phyloP scores from a whole-genome alignment of 2,797 vertebrate genomes.

The Poeciliopsis presidionis region DNA sequence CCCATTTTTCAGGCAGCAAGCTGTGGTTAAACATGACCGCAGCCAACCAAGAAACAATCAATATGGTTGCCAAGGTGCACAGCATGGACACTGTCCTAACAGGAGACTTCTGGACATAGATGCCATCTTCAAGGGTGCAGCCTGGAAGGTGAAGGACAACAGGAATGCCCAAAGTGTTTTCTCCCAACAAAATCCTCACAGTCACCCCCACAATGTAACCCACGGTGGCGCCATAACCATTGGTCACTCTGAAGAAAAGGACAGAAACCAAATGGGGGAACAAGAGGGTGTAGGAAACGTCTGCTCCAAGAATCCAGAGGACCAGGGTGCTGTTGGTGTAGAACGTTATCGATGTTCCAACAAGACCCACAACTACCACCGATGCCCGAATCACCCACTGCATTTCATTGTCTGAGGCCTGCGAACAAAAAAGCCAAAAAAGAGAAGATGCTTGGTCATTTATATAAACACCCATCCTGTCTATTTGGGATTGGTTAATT shows the following conservation, averaged over 20 bases:
- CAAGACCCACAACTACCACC: constrained; percentile 70
- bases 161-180: constrained; percentile 63
- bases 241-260: constrained; percentile 73
- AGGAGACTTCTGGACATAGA: constrained; percentile 74
- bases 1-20: constrained; percentile 55
- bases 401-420: constrained; percentile 80
- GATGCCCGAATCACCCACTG: constrained; percentile 74
- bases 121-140: constrained; percentile 57
- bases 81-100: constrained; percentile 78
- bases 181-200: constrained; percentile 54
- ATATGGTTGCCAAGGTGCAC: constrained; percentile 53
- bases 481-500: background rate
- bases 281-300: constrained; percentile 78
- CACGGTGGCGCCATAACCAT: constrained; percentile 68
- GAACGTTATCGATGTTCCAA: constrained; percentile 71
- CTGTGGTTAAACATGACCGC: constrained; percentile 41
- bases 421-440: background rate
- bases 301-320: constrained; percentile 80
- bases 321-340: constrained; percentile 63
- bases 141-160: constrained; percentile 74
- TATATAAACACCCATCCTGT: background rate
- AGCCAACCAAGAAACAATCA: constrained; percentile 36
- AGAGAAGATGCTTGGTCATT: constrained; percentile 1
- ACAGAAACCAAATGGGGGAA: constrained; percentile 80
- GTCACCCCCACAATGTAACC: constrained; percentile 42